These are phyloP conservation scores for Empis livida DNA, from an alignment of 2,888 invertebrate genomes.

Conservation along the genomic window DNA sequence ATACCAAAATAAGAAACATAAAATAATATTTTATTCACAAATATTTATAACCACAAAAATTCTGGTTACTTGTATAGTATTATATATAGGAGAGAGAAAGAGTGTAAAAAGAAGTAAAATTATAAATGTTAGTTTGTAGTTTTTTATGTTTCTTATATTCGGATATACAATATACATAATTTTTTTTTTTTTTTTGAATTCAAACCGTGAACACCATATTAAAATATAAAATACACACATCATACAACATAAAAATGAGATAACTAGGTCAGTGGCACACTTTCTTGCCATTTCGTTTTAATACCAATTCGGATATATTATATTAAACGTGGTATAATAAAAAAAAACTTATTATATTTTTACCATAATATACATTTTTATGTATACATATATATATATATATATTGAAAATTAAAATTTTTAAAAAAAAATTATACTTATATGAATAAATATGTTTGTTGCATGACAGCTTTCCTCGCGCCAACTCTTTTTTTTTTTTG, in stretches of 20 bases:
- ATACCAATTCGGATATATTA: no score
- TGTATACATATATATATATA: no score
- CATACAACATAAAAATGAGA: constrained; percentile 1
- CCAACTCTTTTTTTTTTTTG: no score
- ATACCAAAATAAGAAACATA: no score
- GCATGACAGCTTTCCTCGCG: no score
- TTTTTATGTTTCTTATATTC: neutral
- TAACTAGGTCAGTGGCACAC: constrained; percentile 9
- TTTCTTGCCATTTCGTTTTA: constrained; percentile 1
- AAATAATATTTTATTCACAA: neutral
- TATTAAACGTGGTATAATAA: no score
- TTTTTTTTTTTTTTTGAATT: neutral
- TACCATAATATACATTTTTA: no score
- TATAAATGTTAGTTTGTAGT: neutral
- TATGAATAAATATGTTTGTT: no score
- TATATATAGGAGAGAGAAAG: neutral
- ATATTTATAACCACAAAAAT: neutral
- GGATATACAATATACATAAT: neutral
- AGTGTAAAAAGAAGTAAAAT: neutral
- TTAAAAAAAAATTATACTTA: no score
- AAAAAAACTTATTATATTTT: no score
- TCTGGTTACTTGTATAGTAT: neutral
- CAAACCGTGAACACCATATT: neutral
- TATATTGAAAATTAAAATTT: no score
- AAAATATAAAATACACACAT: neutral